Evolutionary conservation across 2,888 invertebrate species (phyloP), one percentile per base, ranked within the genome.

Genomic region (Halictus ligatus): DNA sequence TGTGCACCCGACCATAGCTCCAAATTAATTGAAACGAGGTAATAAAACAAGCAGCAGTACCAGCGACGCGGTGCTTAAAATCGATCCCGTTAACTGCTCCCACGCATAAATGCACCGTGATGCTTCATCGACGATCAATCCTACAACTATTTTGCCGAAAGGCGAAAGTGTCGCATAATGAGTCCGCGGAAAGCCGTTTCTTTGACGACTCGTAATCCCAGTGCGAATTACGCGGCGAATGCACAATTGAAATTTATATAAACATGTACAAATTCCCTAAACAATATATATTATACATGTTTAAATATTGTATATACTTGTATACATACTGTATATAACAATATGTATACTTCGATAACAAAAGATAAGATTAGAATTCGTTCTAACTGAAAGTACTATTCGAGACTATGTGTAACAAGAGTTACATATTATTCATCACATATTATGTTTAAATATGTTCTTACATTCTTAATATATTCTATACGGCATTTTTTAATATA

Each of bases 11-110:
- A 74, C 64, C 80, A 25, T 78, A 54, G 64, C 64, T 64, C 40
- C 54, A 80, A 85, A 85, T 85, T 84, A 85, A 85, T 84, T 80
- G 85, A 85, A 85, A 80, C 77, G 54, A 48, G 80, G 75, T 84
- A 80, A 85, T 80, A 78, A 84, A 85, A 85, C 75, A 86, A 54
- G 80, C 64, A 64, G 64, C 60, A 21, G 78, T 71, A 73, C 25
- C 43, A 29, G 74, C 46, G 60, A 76, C 73, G 5, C 85, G 72
- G 75, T 80, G 78, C 21, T 84, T 75, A 77, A 77, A 78, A 84
- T 78, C 85, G 85, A 86, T 64, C 80, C 74, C 54, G 78, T 85
- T 86, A 72, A 80, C 72, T 75, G 21, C 29, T 64, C 10, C 64
- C 69, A 64, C 74, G 75, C 60, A 12, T 71, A 50, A 60, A 54